Evolutionary conservation across 2,113 vertebrate species (phyloP).

Genomic region (Sylvia atricapilla): DNA sequence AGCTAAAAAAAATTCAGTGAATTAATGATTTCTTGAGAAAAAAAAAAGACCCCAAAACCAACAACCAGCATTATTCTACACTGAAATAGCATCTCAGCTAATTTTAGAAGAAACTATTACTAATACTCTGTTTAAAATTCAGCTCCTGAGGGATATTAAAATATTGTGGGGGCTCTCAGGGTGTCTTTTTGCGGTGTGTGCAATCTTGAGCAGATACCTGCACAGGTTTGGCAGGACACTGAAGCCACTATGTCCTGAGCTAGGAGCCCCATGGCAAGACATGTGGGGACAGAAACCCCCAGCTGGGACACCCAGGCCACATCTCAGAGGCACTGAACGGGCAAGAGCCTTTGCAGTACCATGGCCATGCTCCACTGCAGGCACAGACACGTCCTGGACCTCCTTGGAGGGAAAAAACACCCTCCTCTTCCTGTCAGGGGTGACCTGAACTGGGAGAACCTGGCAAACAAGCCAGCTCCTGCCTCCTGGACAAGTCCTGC

Average conservation of each 20-base stretch:
- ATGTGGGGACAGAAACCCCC: background rate
- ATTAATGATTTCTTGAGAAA: background rate
- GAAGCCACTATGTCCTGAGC: background rate
- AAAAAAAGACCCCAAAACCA: background rate
- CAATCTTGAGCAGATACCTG: background rate
- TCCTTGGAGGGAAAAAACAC: background rate
- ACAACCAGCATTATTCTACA: conserved; percentile 60
- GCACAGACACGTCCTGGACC: background rate
- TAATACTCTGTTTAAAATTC: conserved; percentile 71
- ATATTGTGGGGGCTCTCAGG: background rate
- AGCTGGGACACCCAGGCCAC: too few relatives aligned
- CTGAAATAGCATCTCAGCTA: conserved; percentile 69
- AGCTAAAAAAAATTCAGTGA: conserved; percentile 2
- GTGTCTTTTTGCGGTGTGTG: background rate
- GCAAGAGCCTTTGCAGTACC: fast-evolving
- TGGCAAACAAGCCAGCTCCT: background rate
- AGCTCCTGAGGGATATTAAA: background rate
- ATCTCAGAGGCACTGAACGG: background rate
- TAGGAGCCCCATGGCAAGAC: background rate
- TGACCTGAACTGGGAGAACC: background rate
- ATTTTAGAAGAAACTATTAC: conserved; percentile 80
- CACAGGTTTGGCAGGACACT: background rate
- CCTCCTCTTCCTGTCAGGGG: background rate
- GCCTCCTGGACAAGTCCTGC: background rate
- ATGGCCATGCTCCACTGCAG: background rate